A percentile compares a stretch with the other conserved stretches of the same genome.
These are phyloP conservation scores for Rattus rattus DNA, from an alignment of 2,113 vertebrate genomes.

Conservation along the genomic window DNA sequence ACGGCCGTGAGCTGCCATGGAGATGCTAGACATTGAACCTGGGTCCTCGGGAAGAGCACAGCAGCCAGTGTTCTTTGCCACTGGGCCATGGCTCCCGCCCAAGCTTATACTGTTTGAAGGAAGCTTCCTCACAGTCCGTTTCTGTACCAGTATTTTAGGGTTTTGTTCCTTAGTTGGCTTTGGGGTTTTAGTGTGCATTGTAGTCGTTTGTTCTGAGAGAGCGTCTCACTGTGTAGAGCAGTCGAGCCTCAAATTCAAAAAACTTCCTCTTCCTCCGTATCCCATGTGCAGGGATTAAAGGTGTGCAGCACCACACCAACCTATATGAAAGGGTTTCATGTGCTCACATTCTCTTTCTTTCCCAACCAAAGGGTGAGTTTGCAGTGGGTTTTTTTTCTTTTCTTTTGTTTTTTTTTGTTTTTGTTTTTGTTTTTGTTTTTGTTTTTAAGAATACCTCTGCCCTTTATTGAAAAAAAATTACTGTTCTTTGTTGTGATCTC, in stretches of 20 bases:
- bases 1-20: neutral
- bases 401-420: too few relatives aligned
- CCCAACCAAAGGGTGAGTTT: neutral
- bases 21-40: neutral
- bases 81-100: neutral
- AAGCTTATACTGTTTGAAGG: neutral
- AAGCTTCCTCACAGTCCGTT: slow-evolving; percentile 51
- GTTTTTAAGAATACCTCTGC: neutral
- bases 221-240: neutral
- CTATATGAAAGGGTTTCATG: neutral
- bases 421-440: too few relatives aligned
- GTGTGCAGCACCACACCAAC: neutral
- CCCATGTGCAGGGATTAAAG: neutral
- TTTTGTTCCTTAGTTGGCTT: slow-evolving; percentile 33
- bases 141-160: slow-evolving; percentile 43
- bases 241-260: neutral
- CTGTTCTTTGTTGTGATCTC: slow-evolving; percentile 72
- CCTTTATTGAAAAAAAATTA: slow-evolving; percentile 72
- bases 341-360: neutral
- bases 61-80: too few relatives aligned
- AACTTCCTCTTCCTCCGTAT: neutral
- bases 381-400: too few relatives aligned
- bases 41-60: neutral
- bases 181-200: neutral
- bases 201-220: neutral